These are phyloP conservation scores for Papilio polyxenes DNA, from an alignment of 1,140 invertebrate species.

Conservation along the genomic window DNA sequence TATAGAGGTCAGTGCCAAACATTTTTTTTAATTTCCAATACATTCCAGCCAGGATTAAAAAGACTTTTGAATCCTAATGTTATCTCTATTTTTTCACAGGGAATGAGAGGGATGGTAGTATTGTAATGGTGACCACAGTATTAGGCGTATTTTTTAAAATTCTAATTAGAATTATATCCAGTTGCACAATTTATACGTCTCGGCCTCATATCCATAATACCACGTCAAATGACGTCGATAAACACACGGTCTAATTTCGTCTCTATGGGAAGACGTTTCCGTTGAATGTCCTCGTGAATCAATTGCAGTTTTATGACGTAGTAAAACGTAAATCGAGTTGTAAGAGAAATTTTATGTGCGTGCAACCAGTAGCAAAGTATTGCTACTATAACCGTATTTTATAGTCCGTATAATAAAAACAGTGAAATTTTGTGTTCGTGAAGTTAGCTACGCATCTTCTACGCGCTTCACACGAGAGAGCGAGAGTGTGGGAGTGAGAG, in stretches of 20 bases:
- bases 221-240: slow-evolving; percentile 19
- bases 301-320: slow-evolving; percentile 17
- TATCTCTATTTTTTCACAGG: too few species aligned
- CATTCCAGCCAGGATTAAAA: too few species aligned
- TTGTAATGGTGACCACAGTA: too few species aligned
- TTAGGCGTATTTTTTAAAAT: background rate
- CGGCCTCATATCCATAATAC: background rate
- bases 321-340: slow-evolving; percentile 18
- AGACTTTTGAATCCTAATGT: too few species aligned
- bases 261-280: background rate
- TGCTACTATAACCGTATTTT: background rate
- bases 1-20: too few species aligned
- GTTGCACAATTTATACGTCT: background rate
- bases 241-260: background rate
- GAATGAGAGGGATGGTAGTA: too few species aligned
- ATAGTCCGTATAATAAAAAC: slow-evolving; percentile 5
- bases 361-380: background rate
- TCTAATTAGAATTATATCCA: background rate
- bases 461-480: background rate
- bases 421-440: background rate
- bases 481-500: background rate
- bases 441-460: background rate
- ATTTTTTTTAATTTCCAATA: too few species aligned
- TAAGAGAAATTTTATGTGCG: background rate
- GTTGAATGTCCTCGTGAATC: slow-evolving; percentile 2